phyloP scores from a whole-genome alignment of 1,140 invertebrate genomes.

The Drosophila pachea region DNA sequence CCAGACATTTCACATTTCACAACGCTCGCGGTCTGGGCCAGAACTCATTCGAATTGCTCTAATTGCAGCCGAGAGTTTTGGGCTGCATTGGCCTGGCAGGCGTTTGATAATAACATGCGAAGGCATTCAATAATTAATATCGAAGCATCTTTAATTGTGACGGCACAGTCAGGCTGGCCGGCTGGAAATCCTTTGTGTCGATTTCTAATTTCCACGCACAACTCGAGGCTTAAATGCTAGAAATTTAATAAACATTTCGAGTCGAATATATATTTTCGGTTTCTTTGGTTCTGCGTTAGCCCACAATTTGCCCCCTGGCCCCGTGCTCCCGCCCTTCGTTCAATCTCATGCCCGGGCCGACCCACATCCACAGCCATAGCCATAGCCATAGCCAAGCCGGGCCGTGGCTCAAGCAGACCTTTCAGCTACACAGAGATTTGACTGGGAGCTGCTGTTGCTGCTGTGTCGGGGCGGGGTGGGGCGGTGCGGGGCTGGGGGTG shows the following conservation, averaged over 20 bases:
- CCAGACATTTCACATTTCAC: too few relatives aligned
- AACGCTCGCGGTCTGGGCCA: too few relatives aligned
- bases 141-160: conserved; percentile 31
- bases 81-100: not conserved
- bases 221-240: conserved; percentile 69
- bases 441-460: conserved; percentile 42
- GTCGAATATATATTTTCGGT: conserved; percentile 69
- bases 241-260: conserved; percentile 76
- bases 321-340: not conserved
- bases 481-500: conserved; percentile 21
- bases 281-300: conserved; percentile 31
- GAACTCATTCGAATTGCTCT: conserved; percentile 10
- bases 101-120: conserved; percentile 5
- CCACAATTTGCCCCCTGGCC: conserved; percentile 7
- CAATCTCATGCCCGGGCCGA: conserved; percentile 12
- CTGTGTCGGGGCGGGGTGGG: conserved; percentile 22
- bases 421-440: conserved; percentile 37
- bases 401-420: conserved; percentile 37
- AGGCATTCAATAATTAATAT: conserved; percentile 37
- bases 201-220: conserved; percentile 55
- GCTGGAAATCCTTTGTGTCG: conserved; percentile 30
- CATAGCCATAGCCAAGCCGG: conserved; percentile 18
- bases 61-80: conserved; percentile 10
- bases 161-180: not conserved
- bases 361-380: conserved; percentile 23